Evolutionary conservation across 1,140 invertebrate genomes (phyloP), one percentile per base, ranked within the genome.

Genomic region (Paralvinella palmiformis): DNA sequence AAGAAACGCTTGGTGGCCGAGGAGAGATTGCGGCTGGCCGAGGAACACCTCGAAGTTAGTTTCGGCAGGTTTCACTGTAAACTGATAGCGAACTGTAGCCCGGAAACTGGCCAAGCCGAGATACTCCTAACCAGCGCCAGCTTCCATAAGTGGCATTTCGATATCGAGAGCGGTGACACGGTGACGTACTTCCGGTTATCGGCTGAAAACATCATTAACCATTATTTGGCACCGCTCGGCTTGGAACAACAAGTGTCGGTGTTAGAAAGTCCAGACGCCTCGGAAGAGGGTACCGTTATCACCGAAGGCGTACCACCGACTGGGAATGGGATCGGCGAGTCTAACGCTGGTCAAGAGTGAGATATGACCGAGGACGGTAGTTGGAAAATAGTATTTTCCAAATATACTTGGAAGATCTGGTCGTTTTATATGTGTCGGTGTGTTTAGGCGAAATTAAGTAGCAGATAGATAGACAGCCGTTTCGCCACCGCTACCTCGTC

Each of bases 111-210:
- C n/a, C 7, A 32, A 6, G 58, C 58, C 10, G 36, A 60, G 41
- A 32, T 60, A 17, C 20, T 60, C 33, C 24, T 41, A 37, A 60
- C 58, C 7, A 27, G 20, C 20, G 58, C 58, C 2, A 60, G 58
- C 32, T 60, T 60, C 58, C 58, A 60, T 36, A 24, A 41, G 10
- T 60, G 58, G 58, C 41, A 45, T 33, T 60, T 60, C 58, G 58
- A 60, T 22, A 20, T 41, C 22, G 58, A 60, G 41, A 45, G 41
- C 41, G 41, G 35, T n/a, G 58, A 60, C 32, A 41, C 58, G 24
- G 58, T 60, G 20, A 20, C 37, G 41, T 24, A 41, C 22, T 35
- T 60, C 32, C 20, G 31, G 33, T 27, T 60, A 24, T 48, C 58
- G 13, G 41, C 35, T 22, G 31, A 45, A 20, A 37, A 60, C 5